A percentile compares a stretch with the other conserved stretches of the same genome.
Evolutionary conservation across 2,113 vertebrate species (phyloP).

Genomic region (Indicator indicator): DNA sequence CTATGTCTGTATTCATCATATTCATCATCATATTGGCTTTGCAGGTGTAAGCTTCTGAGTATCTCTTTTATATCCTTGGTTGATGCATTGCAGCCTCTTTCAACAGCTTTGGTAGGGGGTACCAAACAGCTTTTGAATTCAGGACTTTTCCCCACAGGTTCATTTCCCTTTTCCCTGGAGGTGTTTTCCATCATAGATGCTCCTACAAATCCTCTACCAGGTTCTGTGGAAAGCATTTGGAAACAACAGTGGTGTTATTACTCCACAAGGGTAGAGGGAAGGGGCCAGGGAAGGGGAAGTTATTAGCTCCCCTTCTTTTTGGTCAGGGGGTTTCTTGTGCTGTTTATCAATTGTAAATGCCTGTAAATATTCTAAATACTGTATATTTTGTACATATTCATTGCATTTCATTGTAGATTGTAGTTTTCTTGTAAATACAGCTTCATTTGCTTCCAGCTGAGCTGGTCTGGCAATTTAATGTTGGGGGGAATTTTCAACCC

Average conservation of each 20-base stretch:
- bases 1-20: fast-evolving
- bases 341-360: too few relatives aligned
- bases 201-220: neutral
- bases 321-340: too few relatives aligned
- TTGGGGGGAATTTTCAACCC: too few relatives aligned
- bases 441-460: too few relatives aligned
- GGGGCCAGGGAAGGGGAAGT: too few relatives aligned
- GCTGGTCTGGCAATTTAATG: too few relatives aligned
- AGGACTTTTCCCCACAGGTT: neutral
- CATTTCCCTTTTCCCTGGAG: neutral
- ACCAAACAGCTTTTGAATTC: neutral
- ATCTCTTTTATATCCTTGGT: neutral
- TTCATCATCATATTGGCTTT: neutral
- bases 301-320: neutral
- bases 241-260: neutral
- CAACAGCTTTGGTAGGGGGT: neutral
- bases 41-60: neutral
- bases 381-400: too few relatives aligned
- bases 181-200: neutral
- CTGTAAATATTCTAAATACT: too few relatives aligned
- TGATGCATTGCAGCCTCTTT: neutral
- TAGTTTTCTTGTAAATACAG: too few relatives aligned
- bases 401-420: too few relatives aligned
- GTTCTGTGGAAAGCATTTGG: slow-evolving; percentile 4
- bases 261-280: neutral